These are phyloP conservation scores for Danio albolineatus DNA, from an alignment of 2,797 vertebrate genomes.

Conservation along the genomic window DNA sequence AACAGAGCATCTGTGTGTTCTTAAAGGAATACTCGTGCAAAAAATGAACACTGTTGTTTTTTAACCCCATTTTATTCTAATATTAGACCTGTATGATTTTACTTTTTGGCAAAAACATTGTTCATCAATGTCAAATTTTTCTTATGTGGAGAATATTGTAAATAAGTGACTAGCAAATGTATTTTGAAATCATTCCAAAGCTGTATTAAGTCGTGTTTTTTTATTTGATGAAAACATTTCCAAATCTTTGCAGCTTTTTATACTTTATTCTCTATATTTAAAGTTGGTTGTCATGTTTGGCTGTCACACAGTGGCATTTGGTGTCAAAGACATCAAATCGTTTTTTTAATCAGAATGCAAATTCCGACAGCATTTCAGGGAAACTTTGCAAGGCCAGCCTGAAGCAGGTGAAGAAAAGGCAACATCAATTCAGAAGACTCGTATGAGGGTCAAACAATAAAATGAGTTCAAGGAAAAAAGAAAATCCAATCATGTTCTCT, in stretches of 20 bases:
- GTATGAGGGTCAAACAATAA: not conserved
- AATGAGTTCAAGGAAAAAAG: too few species aligned
- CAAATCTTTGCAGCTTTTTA: not conserved
- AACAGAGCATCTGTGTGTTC: not conserved
- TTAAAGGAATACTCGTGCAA: not conserved
- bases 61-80: not conserved
- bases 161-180: not conserved
- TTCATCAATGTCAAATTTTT: not conserved
- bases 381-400: too few species aligned
- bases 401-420: not conserved
- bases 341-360: constrained; percentile 1
- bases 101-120: not conserved
- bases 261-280: not conserved
- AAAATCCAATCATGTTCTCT: too few species aligned
- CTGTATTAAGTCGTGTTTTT: not conserved
- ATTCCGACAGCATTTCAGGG: not conserved
- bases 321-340: constrained; percentile 3
- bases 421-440: not conserved
- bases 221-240: not conserved
- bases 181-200: not conserved
- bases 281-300: not conserved
- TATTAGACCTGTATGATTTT: not conserved
- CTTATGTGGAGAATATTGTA: too few species aligned
- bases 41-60: not conserved
- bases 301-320: not conserved